Conservation (phyloP, 2,888 invertebrate species). For the Drosophila nr. medialis region DNA sequence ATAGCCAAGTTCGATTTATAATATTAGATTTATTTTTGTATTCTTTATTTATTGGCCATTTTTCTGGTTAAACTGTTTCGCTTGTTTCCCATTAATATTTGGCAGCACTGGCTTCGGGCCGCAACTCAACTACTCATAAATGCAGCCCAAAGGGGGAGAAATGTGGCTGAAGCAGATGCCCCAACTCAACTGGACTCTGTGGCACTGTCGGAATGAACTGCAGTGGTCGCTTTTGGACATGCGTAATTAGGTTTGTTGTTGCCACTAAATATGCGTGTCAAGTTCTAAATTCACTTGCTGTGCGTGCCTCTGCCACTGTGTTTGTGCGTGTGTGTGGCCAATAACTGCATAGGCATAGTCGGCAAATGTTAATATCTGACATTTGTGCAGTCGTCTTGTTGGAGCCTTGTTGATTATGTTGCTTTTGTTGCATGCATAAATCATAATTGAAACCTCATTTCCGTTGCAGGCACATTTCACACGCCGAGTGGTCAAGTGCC, state of each 20-base stretch:
- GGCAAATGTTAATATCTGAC: slow-evolving; percentile 63
- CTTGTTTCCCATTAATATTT: background rate
- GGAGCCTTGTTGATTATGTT: slow-evolving; percentile 24
- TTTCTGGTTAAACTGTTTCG: background rate
- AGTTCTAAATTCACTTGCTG: slow-evolving; percentile 54
- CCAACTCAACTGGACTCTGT: slow-evolving; percentile 12
- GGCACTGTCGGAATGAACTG: slow-evolving; percentile 18
- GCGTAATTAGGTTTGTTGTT: slow-evolving; percentile 79
- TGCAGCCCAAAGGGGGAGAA: slow-evolving; percentile 30
- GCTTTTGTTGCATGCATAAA: slow-evolving; percentile 55
- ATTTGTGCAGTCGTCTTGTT: slow-evolving; percentile 28
- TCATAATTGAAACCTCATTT: slow-evolving; percentile 79
- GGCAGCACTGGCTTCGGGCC: background rate
- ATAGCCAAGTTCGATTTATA: background rate
- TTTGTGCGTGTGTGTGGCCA: slow-evolving; percentile 23
- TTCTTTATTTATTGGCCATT: background rate
- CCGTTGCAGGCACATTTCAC: slow-evolving; percentile 75
- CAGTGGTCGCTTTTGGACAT: slow-evolving; percentile 65
- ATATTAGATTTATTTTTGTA: background rate
- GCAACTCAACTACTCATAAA: slow-evolving; percentile 52
- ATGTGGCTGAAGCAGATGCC: slow-evolving; percentile 13
- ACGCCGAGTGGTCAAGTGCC: slow-evolving; percentile 21
- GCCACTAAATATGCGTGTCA: slow-evolving; percentile 79
- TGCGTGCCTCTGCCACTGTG: background rate
- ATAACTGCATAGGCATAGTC: slow-evolving; percentile 48